Evolutionary conservation across 92 coral and sea anemone species (phyloP).

Genomic region (Epizoanthus scotinus): DNA sequence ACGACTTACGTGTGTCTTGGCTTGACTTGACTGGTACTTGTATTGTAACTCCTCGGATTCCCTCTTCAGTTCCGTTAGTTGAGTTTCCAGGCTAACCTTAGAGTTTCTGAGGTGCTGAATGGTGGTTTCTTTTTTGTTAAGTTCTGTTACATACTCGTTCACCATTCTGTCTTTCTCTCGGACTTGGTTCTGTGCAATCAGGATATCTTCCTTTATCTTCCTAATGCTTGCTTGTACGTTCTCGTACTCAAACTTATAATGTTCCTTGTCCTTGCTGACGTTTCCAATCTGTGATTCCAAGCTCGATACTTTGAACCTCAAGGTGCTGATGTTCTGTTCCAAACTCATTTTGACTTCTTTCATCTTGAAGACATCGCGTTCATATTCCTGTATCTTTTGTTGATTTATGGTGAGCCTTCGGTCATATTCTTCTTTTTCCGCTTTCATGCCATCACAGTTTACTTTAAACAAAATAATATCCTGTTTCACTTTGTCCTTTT

Average conservation of each 20-base stretch:
- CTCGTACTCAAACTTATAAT: conserved; percentile 65
- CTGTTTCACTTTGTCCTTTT: conserved; percentile 62
- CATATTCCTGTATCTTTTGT: conserved; percentile 63
- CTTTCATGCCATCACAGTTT: conserved; percentile 67
- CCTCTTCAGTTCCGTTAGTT: conserved; percentile 49
- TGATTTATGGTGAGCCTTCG: conserved; percentile 56
- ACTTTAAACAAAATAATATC: conserved; percentile 57
- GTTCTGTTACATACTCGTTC: conserved; percentile 52
- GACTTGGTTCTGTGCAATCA: conserved; percentile 63
- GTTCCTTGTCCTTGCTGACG: conserved; percentile 58
- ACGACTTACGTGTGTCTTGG: conserved; percentile 35
- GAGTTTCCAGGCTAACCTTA: conserved; percentile 71
- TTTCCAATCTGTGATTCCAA: conserved; percentile 61
- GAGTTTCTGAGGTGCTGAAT: conserved; percentile 56
- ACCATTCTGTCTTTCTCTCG: conserved; percentile 55
- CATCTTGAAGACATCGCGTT: conserved; percentile 60
- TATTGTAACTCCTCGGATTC: conserved; percentile 57
- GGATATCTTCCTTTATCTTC: conserved; percentile 64
- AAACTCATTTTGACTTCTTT: conserved; percentile 58
- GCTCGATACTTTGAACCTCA: conserved; percentile 61
- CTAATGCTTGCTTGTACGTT: conserved; percentile 56
- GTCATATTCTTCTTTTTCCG: conserved; percentile 76
- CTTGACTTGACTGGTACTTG: conserved; percentile 60
- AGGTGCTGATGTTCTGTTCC: conserved; percentile 68
- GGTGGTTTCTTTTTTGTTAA: conserved; percentile 57